Conservation (phyloP, 2,888 invertebrate genomes). For the Plebejus melissa region DNA sequence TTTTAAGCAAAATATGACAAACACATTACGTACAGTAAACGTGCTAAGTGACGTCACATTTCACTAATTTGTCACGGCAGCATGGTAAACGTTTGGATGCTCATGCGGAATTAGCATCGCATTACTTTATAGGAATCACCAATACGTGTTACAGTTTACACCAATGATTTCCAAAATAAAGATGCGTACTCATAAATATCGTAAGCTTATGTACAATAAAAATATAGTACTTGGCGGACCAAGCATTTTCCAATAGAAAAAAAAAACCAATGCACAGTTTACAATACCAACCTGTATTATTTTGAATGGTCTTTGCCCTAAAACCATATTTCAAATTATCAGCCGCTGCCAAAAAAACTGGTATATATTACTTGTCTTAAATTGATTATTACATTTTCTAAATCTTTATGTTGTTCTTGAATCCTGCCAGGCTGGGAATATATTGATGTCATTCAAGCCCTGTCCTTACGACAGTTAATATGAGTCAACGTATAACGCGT, state of each 20-base stretch:
- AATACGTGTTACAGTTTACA: not conserved
- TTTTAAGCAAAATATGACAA: not conserved
- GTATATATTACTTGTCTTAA: too few relatives aligned
- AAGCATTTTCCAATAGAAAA: too few relatives aligned
- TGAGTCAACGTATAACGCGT: not conserved
- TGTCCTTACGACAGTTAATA: not conserved
- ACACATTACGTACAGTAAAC: not conserved
- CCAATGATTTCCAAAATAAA: not conserved
- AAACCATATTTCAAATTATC: too few relatives aligned
- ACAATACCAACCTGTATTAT: too few relatives aligned
- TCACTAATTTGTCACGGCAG: not conserved
- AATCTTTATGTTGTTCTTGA: too few relatives aligned
- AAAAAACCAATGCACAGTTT: too few relatives aligned
- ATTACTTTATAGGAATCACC: conserved; percentile 9
- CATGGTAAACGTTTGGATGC: not conserved
- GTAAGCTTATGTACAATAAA: not conserved
- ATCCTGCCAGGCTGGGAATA: not conserved
- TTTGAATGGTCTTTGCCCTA: too few relatives aligned
- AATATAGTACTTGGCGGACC: too few relatives aligned
- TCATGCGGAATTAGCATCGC: not conserved
- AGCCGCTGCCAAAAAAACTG: too few relatives aligned
- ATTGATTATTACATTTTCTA: too few relatives aligned
- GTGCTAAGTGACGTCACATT: not conserved
- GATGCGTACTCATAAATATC: not conserved
- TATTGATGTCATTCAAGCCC: not conserved